A percentile compares a stretch with the other conserved stretches of the same genome.
phyloP scores from a whole-genome alignment of 2,797 vertebrate species.

The Paratrypauchen microcephalus region DNA sequence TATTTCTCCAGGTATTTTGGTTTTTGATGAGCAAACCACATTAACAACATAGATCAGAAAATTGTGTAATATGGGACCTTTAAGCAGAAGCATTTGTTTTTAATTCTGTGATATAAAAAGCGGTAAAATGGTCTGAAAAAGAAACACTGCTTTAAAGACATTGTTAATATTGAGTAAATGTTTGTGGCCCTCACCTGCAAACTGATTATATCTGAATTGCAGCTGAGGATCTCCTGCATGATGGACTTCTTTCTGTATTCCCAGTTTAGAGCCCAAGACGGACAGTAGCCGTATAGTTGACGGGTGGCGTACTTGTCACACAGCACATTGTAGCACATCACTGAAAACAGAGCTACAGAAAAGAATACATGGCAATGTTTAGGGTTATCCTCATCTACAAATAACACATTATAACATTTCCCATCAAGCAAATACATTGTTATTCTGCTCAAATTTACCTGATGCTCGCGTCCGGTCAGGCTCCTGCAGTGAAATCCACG shows the following conservation, averaged over 20 bases:
- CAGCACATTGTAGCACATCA: constrained; percentile 99
- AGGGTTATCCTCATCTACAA: neutral
- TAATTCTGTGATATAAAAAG: too few species aligned
- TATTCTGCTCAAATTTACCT: constrained; percentile 63
- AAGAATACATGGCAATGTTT: neutral
- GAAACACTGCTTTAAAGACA: too few species aligned
- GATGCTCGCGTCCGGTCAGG: constrained; percentile 90
- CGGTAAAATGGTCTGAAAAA: too few species aligned
- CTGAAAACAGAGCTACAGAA: constrained; percentile 89
- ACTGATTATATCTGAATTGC: constrained; percentile 95
- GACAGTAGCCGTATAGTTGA: constrained; percentile 97
- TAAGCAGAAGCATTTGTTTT: too few species aligned
- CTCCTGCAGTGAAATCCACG: constrained; percentile 95
- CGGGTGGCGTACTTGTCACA: constrained; percentile 98
- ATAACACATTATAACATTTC: neutral
- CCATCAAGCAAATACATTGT: neutral
- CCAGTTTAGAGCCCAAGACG: constrained; percentile 96
- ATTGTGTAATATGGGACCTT: too few species aligned
- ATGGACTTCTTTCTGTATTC: constrained; percentile 99
- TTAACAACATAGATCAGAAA: too few species aligned
- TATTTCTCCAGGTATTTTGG: too few species aligned
- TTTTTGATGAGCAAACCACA: too few species aligned
- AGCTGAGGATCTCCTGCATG: constrained; percentile 96
- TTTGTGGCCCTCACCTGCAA: constrained; percentile 84
- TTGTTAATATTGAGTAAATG: too few species aligned